Conservation (phyloP, 2,113 vertebrate species). For the Neodon shergylaensis region DNA sequence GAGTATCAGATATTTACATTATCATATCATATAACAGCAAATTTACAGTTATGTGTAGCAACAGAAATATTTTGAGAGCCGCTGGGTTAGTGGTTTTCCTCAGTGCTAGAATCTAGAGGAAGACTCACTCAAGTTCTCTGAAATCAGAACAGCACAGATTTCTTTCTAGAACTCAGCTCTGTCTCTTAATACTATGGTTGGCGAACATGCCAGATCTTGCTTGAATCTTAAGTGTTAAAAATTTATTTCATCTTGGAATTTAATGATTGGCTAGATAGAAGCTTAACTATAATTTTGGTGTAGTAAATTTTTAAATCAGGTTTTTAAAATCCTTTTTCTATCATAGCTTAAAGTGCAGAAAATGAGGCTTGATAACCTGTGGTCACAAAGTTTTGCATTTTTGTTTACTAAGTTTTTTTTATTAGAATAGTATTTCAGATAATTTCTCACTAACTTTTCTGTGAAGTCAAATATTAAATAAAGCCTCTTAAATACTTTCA, state of each 20-base stretch:
- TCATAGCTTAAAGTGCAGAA: slow-evolving; percentile 42
- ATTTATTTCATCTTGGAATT: neutral
- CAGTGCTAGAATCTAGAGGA: neutral
- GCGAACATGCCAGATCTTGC: neutral
- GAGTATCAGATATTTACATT: neutral
- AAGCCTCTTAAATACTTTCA: neutral
- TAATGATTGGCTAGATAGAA: slow-evolving; percentile 48
- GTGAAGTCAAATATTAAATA: slow-evolving; percentile 44
- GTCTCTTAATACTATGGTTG: neutral
- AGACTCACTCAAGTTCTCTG: neutral
- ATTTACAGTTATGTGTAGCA: neutral
- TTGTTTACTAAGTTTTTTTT: neutral
- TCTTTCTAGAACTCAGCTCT: neutral
- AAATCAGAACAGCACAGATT: neutral
- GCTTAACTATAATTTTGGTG: slow-evolving; percentile 42
- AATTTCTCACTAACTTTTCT: slow-evolving; percentile 40
- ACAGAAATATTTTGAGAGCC: neutral
- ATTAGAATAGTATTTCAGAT: slow-evolving; percentile 12
- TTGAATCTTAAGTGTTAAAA: slow-evolving; percentile 33
- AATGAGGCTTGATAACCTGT: slow-evolving; percentile 1
- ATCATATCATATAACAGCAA: neutral
- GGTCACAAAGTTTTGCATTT: slow-evolving; percentile 8
- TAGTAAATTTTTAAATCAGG: neutral
- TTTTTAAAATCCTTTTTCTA: slow-evolving; percentile 25
- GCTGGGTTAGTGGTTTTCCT: neutral